These are phyloP conservation scores for Gallinago media DNA, from an alignment of 2,113 vertebrate species.

Conservation along the genomic window DNA sequence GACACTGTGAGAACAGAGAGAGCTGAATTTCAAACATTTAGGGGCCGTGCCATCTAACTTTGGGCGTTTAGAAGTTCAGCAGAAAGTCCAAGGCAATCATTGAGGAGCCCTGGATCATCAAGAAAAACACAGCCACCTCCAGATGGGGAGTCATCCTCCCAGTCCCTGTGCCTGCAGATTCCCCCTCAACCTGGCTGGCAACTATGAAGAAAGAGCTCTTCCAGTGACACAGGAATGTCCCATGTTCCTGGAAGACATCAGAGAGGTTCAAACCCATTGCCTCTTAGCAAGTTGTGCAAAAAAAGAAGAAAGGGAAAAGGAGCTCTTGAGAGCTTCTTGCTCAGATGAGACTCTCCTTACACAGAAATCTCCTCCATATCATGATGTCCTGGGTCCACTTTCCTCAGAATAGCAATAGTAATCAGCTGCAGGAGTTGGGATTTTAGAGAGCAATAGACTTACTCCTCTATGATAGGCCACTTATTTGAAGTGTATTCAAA, in stretches of 20 bases:
- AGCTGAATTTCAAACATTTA: not conserved
- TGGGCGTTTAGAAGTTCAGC: not conserved
- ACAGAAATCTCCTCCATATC: not conserved
- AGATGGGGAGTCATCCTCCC: not conserved
- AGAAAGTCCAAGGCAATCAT: not conserved
- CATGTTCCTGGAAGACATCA: not conserved
- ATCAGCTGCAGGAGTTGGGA: not conserved
- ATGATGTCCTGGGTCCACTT: not conserved
- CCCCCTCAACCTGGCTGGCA: not conserved
- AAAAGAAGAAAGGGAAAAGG: not conserved
- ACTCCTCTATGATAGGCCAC: not conserved
- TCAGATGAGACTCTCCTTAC: not conserved
- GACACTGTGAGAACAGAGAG: not conserved
- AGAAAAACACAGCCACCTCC: not conserved
- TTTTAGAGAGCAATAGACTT: not conserved
- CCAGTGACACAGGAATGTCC: not conserved
- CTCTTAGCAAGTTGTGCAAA: not conserved
- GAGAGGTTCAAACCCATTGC: rapidly evolving
- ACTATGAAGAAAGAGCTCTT: not conserved
- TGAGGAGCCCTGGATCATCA: not conserved
- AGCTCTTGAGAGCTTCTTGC: not conserved
- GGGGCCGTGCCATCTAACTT: not conserved
- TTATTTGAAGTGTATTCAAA: not conserved
- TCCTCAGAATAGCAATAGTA: not conserved
- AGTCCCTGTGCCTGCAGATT: not conserved